A percentile compares a stretch with the other conserved stretches of the same genome.
These are phyloP conservation scores for Thamnophis sirtalis DNA, from an alignment of 2,113 vertebrate species.

Conservation along the genomic window DNA sequence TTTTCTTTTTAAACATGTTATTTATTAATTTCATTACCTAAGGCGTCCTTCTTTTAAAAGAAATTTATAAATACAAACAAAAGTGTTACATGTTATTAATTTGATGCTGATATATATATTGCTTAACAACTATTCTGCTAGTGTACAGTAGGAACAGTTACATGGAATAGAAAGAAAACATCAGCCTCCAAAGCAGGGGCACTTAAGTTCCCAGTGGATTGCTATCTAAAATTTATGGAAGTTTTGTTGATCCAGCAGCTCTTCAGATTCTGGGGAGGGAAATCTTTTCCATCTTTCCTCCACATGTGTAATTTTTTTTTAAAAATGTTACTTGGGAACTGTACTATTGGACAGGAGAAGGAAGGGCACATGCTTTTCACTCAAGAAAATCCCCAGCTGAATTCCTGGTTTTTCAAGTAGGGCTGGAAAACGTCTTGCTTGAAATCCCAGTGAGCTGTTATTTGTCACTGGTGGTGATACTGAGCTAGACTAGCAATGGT, in stretches of 20 bases:
- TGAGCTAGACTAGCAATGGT: neutral
- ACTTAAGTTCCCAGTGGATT: neutral
- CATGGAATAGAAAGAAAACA: neutral
- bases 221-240: neutral
- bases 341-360: neutral
- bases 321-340: neutral
- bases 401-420: neutral
- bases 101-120: neutral
- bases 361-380: neutral
- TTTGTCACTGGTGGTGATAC: neutral
- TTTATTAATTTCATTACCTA: neutral
- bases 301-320: neutral
- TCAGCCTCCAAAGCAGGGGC: neutral
- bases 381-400: neutral
- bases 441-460: neutral
- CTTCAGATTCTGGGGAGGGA: neutral
- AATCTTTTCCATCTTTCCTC: neutral
- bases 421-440: neutral
- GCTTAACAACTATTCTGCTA: neutral
- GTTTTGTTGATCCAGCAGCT: neutral
- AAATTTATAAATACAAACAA: neutral
- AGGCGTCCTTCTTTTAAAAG: neutral
- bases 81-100: neutral
- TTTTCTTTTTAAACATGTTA: neutral
- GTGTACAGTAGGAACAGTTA: neutral